Conservation (phyloP, 1,140 invertebrate genomes). For the Leptopilina boulardi region DNA sequence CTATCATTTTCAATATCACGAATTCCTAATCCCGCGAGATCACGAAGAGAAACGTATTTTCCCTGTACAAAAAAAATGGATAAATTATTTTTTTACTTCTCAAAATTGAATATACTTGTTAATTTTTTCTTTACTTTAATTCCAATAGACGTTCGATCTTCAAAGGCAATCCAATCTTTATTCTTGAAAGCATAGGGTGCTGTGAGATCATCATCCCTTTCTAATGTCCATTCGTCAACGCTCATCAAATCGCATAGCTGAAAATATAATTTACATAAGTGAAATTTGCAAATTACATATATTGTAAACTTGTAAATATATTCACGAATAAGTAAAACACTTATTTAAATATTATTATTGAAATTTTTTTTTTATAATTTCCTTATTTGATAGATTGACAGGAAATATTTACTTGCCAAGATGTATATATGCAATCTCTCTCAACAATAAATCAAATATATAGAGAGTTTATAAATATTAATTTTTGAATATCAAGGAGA, state of each 20-base stretch:
- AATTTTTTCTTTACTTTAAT: slow-evolving; percentile 79
- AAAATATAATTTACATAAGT: slow-evolving; percentile 37
- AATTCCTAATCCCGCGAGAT: slow-evolving; percentile 77
- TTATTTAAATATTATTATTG: not conserved
- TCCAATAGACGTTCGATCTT: slow-evolving; percentile 82
- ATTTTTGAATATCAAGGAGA: slow-evolving; percentile 15
- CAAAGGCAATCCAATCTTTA: slow-evolving; percentile 86
- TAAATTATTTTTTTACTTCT: not conserved
- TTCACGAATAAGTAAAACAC: not conserved
- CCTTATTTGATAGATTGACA: slow-evolving; percentile 7
- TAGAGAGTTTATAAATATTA: slow-evolving; percentile 11
- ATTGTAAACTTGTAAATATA: not conserved
- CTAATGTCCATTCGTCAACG: slow-evolving; percentile 83
- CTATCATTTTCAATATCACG: slow-evolving; percentile 68
- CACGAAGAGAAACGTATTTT: slow-evolving; percentile 78
- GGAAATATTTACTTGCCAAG: not conserved
- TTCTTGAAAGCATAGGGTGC: slow-evolving; percentile 86
- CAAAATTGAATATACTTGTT: slow-evolving; percentile 31
- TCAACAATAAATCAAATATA: not conserved
- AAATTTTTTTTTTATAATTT: not conserved
- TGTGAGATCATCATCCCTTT: slow-evolving; percentile 87
- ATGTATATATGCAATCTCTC: not conserved
- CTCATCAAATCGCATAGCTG: slow-evolving; percentile 80
- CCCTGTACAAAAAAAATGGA: slow-evolving; percentile 67
- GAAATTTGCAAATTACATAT: not conserved